Evolutionary conservation across 2,888 invertebrate genomes (phyloP).

Genomic region (Eilema caniola): DNA sequence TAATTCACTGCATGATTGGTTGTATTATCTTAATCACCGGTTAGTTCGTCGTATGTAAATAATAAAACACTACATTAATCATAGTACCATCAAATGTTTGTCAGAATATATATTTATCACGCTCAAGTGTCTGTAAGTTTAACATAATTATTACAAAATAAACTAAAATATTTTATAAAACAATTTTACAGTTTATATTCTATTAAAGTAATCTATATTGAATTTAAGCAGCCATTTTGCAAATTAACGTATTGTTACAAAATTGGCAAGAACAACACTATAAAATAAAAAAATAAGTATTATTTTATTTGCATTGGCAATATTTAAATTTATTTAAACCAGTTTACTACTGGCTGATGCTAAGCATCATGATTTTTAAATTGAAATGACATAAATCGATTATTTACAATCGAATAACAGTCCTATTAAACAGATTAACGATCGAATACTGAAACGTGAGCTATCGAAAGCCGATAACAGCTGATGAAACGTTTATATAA

Average conservation of each 20-base stretch:
- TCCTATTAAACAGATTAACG: conserved; percentile 7
- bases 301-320: conserved; percentile 9
- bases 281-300: not conserved
- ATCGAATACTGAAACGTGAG: not conserved
- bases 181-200: conserved; percentile 33
- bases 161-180: conserved; percentile 38
- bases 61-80: not conserved
- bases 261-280: conserved; percentile 18
- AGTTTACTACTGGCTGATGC: not conserved
- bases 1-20: not conserved
- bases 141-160: conserved; percentile 32
- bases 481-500: too few relatives aligned
- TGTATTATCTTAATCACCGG: not conserved
- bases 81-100: not conserved
- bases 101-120: not conserved
- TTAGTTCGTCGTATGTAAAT: not conserved
- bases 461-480: too few relatives aligned
- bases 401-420: conserved; percentile 11
- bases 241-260: conserved; percentile 6
- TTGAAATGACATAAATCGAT: not conserved
- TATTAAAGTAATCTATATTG: conserved; percentile 9
- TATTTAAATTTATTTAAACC: not conserved
- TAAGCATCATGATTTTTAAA: conserved; percentile 5
- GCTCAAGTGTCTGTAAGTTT: conserved; percentile 33
- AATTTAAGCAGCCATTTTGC: conserved; percentile 13